These are phyloP conservation scores for Misgurnus anguillicaudatus DNA, from an alignment of 2,113 vertebrate species.

Conservation along the genomic window DNA sequence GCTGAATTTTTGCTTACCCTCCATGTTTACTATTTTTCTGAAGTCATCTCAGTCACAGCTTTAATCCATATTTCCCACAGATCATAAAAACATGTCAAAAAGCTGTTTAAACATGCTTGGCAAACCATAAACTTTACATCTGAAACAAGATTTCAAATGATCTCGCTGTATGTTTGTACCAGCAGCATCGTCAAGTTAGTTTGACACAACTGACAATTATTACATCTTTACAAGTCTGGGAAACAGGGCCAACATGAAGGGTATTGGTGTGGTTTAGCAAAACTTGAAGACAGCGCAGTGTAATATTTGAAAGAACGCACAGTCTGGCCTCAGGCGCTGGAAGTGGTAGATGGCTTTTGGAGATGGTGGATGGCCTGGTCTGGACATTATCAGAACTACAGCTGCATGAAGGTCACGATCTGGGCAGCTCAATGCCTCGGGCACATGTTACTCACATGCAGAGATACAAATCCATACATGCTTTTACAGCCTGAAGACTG, in stretches of 20 bases:
- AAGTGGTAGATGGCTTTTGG: neutral
- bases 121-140: slow-evolving; percentile 1
- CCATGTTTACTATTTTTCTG: neutral
- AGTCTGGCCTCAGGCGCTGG: slow-evolving; percentile 24
- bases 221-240: neutral
- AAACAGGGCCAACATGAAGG: neutral
- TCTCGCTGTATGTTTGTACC: slow-evolving; percentile 3
- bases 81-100: neutral
- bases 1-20: neutral
- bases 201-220: neutral
- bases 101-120: neutral
- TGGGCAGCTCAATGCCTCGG: slow-evolving; percentile 17
- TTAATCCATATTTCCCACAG: neutral
- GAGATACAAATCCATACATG: slow-evolving; percentile 6
- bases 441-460: slow-evolving; percentile 1
- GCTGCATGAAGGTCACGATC: slow-evolving; percentile 29
- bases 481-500: slow-evolving; percentile 17
- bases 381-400: slow-evolving; percentile 26
- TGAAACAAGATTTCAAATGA: neutral
- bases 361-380: neutral
- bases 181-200: neutral
- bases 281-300: slow-evolving; percentile 14
- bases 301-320: slow-evolving; percentile 1
- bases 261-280: slow-evolving; percentile 5
- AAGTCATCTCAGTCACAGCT: neutral